Percentiles rank a stretch among this genome's conserved stretches.
phyloP scores from a whole-genome alignment of 2,113 vertebrate genomes.

The Xyliphius kryptos region DNA sequence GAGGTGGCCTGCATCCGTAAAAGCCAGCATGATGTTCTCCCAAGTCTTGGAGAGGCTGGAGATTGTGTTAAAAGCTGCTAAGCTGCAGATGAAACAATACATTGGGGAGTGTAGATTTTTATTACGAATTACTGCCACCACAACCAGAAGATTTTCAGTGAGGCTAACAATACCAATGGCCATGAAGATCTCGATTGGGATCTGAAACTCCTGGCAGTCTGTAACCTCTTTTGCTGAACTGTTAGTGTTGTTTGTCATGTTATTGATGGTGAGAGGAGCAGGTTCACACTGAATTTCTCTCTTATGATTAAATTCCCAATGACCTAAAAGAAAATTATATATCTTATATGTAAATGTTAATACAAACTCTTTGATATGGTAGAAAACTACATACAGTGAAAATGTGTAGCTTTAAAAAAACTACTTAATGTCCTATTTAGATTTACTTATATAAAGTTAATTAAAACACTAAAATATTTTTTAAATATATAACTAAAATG shows the following conservation, averaged over 20 bases:
- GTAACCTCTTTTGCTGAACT: conserved; percentile 38
- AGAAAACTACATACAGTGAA: too few species aligned
- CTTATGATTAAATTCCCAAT: background rate
- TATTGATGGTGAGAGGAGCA: too few species aligned
- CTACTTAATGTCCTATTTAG: too few species aligned
- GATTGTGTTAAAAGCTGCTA: conserved; percentile 87
- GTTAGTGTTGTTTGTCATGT: conserved; percentile 21
- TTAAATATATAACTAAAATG: too few species aligned
- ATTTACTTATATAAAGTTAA: too few species aligned
- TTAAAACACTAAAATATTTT: too few species aligned
- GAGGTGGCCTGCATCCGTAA: conserved; percentile 72
- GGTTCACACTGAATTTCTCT: background rate
- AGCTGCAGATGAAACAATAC: conserved; percentile 92
- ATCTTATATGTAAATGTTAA: too few species aligned
- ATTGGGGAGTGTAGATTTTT: conserved; percentile 89
- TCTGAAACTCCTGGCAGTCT: conserved; percentile 71
- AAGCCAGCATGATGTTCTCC: conserved; percentile 79
- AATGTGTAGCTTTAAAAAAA: too few species aligned
- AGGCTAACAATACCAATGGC: conserved; percentile 73
- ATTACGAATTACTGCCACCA: conserved; percentile 78
- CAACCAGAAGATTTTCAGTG: conserved; percentile 83
- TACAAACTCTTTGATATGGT: too few species aligned
- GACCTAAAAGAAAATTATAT: too few species aligned
- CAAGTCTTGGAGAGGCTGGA: conserved; percentile 81
- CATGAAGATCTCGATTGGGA: conserved; percentile 82